Evolutionary conservation across 1,140 invertebrate genomes (phyloP).

Genomic region (Trichomalopsis sarcophagae): DNA sequence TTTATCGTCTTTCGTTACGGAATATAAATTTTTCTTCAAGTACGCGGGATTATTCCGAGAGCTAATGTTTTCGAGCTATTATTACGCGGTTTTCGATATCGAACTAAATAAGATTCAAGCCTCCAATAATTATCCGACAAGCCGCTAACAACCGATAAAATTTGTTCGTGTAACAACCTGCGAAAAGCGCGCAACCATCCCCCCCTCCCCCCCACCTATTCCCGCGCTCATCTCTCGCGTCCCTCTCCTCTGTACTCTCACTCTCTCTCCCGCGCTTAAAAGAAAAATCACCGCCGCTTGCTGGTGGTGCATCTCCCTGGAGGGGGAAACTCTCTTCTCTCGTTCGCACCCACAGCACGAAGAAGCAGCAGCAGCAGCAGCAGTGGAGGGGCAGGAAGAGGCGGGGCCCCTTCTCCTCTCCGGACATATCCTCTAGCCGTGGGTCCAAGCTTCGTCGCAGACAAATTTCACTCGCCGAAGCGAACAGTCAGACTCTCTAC

Average conservation of each 20-base stretch:
- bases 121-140: no score
- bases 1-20: background rate
- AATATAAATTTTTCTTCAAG: background rate
- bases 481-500: background rate
- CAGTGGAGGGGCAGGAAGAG: background rate
- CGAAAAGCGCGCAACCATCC: no score
- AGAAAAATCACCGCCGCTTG: background rate
- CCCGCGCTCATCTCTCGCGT: no score
- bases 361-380: background rate
- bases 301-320: background rate
- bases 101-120: no score
- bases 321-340: background rate
- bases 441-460: background rate
- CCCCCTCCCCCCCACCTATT: no score
- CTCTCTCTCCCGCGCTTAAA: background rate
- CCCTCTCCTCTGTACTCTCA: no score
- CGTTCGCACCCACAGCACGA: background rate
- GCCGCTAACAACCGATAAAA: no score
- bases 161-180: no score
- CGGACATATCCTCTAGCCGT: conserved; percentile 16
- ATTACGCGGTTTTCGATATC: no score
- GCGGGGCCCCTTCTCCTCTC: background rate
- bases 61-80: no score
- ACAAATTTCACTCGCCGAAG: conserved; percentile 16
- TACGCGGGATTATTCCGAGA: no score